phyloP scores from a whole-genome alignment of 2,797 vertebrate species.

The Sebastes iracundus region DNA sequence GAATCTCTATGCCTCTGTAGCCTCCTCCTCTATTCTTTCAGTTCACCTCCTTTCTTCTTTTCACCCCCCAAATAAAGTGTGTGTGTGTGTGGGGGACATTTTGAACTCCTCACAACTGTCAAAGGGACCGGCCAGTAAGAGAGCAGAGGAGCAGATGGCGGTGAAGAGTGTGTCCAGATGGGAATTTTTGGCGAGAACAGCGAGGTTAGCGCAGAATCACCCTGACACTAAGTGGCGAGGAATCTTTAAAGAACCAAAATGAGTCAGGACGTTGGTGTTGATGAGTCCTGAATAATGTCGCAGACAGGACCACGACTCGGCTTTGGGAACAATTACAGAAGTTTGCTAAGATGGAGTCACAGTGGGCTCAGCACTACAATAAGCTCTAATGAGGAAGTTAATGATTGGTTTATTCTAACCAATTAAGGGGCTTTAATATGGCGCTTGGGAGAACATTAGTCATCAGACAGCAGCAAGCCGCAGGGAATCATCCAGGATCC shows the following conservation, averaged over 20 bases:
- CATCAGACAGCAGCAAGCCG: conserved; percentile 53
- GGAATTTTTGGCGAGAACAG: conserved; percentile 57
- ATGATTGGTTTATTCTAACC: conserved; percentile 63
- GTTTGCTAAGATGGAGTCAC: conserved; percentile 34
- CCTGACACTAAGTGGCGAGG: conserved; percentile 49
- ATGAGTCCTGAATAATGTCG: conserved; percentile 34
- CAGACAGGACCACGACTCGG: conserved; percentile 16
- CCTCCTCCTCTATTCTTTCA: conserved; percentile 9
- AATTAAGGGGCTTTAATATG: conserved; percentile 58
- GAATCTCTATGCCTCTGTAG: conserved; percentile 12
- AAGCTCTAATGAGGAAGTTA: conserved; percentile 62
- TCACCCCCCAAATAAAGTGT: conserved; percentile 7
- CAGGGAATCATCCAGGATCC: conserved; percentile 45
- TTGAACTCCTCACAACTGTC: conserved; percentile 60
- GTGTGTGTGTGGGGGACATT: conserved; percentile 29
- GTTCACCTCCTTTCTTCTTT: conserved; percentile 26
- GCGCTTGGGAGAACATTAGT: conserved; percentile 59
- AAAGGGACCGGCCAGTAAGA: conserved; percentile 42
- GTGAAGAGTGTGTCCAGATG: conserved; percentile 60
- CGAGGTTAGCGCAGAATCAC: conserved; percentile 57
- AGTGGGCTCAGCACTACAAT: conserved; percentile 48
- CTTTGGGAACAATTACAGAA: conserved; percentile 44
- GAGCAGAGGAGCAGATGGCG: conserved; percentile 65
- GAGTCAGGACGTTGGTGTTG: conserved; percentile 47
- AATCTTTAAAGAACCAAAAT: conserved; percentile 60